Conservation (phyloP, 2,888 invertebrate genomes). For the Lepidocyrtinus sp. region DNA sequence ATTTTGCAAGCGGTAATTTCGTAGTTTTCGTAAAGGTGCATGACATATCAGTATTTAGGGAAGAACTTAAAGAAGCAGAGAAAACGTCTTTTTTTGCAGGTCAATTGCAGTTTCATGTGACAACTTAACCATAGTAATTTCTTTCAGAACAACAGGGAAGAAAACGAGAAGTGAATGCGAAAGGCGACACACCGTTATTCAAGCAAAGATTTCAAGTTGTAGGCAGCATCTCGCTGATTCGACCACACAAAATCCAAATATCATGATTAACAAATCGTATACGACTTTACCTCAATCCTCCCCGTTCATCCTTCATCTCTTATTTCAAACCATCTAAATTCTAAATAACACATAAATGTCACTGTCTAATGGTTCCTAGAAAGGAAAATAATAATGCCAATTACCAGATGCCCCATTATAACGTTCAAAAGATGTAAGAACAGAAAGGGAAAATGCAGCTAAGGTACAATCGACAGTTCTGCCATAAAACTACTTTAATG, state of each 20-base stretch:
- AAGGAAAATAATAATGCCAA: background rate
- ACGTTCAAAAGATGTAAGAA: too few species aligned
- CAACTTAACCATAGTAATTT: slow-evolving; percentile 17
- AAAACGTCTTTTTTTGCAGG: slow-evolving; percentile 36
- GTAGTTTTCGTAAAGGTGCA: too few species aligned
- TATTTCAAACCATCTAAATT: background rate
- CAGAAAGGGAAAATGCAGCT: too few species aligned
- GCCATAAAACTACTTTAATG: too few species aligned
- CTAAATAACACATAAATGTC: background rate
- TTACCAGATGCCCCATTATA: background rate
- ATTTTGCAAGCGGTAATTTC: too few species aligned
- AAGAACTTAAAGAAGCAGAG: background rate
- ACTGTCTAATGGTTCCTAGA: background rate
- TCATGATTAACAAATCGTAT: too few species aligned
- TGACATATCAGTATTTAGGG: too few species aligned
- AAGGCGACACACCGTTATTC: slow-evolving; percentile 28
- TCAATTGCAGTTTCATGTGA: slow-evolving; percentile 40
- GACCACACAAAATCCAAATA: slow-evolving; percentile 5
- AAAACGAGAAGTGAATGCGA: slow-evolving; percentile 16
- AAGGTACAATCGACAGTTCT: too few species aligned
- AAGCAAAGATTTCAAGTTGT: slow-evolving; percentile 8
- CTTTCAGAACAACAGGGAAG: slow-evolving; percentile 18
- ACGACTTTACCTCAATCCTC: too few species aligned
- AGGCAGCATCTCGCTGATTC: slow-evolving; percentile 19
- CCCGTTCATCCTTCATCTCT: too few species aligned